These are phyloP conservation scores for Drosophila gunungcola DNA, from an alignment of 1,140 invertebrate species.

Conservation along the genomic window DNA sequence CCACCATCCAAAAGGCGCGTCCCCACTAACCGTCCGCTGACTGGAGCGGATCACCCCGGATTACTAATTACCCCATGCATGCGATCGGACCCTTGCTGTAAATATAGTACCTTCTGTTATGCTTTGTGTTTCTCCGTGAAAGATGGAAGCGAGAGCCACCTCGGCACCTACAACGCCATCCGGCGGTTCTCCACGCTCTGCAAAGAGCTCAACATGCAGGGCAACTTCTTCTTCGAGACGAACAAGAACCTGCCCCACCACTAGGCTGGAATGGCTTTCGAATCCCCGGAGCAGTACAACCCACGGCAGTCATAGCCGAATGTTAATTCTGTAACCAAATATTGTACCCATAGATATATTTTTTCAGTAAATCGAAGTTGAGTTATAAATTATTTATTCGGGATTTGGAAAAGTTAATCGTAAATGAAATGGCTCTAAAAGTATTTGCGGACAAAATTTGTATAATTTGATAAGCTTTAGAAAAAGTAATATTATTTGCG, in stretches of 20 bases:
- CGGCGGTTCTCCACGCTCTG: conserved; percentile 81
- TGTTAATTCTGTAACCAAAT: conserved; percentile 24
- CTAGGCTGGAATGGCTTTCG: conserved; percentile 12
- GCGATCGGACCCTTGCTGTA: conserved; percentile 22
- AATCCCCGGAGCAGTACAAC: conserved; percentile 26
- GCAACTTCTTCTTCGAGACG: conserved; percentile 80
- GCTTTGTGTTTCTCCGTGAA: conserved; percentile 60
- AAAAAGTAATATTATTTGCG: no score
- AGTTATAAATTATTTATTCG: conserved; percentile 1
- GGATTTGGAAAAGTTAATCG: no score
- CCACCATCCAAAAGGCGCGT: conserved; percentile 54
- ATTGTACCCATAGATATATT: conserved; percentile 44
- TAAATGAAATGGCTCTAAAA: no score
- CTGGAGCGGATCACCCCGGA: conserved; percentile 43
- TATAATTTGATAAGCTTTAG: no score
- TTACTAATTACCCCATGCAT: conserved; percentile 48
- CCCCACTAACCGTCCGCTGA: conserved; percentile 61
- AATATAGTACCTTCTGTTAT: conserved; percentile 35
- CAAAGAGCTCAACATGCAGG: conserved; percentile 79
- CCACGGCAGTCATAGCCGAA: conserved; percentile 31
- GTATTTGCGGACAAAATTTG: no score
- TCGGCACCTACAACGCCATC: conserved; percentile 71
- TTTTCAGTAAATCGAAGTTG: conserved; percentile 46
- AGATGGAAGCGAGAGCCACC: conserved; percentile 51
- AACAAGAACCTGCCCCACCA: conserved; percentile 79